Evolutionary conservation across 2,888 invertebrate genomes (phyloP).

Genomic region (Fissipunctia ypsillon): DNA sequence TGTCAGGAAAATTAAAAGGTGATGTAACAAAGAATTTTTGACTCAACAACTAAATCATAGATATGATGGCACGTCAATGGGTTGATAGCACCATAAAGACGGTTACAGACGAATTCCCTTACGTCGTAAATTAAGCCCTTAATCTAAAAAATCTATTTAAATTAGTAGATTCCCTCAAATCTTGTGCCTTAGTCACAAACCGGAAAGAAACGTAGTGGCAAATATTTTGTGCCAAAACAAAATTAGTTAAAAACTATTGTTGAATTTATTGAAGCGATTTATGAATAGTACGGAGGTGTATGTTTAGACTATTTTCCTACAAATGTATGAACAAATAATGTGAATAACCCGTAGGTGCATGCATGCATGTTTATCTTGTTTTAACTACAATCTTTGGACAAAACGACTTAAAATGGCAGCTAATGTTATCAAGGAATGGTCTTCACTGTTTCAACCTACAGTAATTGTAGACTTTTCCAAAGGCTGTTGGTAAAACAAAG

Average conservation of each 20-base stretch:
- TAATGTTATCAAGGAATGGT: background rate
- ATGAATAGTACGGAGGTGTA: slow-evolving; percentile 58
- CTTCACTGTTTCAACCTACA: background rate
- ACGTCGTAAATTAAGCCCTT: background rate
- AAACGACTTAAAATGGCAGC: slow-evolving; percentile 1
- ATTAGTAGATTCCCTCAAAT: slow-evolving; percentile 75
- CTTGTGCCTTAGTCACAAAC: slow-evolving; percentile 86
- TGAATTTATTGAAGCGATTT: slow-evolving; percentile 70
- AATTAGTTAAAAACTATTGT: slow-evolving; percentile 69
- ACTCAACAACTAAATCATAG: slow-evolving; percentile 33
- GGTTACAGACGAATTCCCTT: slow-evolving; percentile 4
- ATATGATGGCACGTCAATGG: slow-evolving; percentile 1
- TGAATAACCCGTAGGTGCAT: slow-evolving; percentile 69
- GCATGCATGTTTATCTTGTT: slow-evolving; percentile 56
- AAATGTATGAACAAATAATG: slow-evolving; percentile 69
- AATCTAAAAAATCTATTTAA: slow-evolving; percentile 28
- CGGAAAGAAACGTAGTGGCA: slow-evolving; percentile 76
- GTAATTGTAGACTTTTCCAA: slow-evolving; percentile 19
- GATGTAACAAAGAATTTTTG: slow-evolving; percentile 10
- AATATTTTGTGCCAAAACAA: slow-evolving; percentile 80
- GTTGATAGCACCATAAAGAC: slow-evolving; percentile 11
- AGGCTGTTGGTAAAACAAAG: slow-evolving; percentile 67
- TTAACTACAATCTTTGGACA: slow-evolving; percentile 54
- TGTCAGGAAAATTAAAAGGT: slow-evolving; percentile 30
- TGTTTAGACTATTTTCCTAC: slow-evolving; percentile 70